phyloP scores from a whole-genome alignment of 2,797 vertebrate genomes.

The Poeciliopsis gracilis region DNA sequence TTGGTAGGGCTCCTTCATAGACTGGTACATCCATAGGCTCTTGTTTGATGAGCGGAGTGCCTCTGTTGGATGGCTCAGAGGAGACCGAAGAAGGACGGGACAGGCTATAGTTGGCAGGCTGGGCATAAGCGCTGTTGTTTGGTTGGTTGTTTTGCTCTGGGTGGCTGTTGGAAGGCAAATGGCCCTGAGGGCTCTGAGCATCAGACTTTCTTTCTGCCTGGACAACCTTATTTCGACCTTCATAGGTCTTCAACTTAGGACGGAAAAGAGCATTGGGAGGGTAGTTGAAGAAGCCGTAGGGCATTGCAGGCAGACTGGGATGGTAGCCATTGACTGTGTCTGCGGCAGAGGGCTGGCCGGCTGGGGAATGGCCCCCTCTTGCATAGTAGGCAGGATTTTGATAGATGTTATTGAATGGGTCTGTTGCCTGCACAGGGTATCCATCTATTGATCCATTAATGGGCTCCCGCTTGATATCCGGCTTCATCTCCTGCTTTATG shows the following conservation, averaged over 20 bases:
- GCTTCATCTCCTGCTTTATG: conserved; percentile 88
- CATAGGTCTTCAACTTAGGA: conserved; percentile 87
- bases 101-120: conserved; percentile 64
- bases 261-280: conserved; percentile 89
- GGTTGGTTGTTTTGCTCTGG: conserved; percentile 60
- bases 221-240: conserved; percentile 66
- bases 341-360: conserved; percentile 78
- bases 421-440: conserved; percentile 89
- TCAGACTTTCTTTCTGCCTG: conserved; percentile 88
- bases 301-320: conserved; percentile 87
- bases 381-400: conserved; percentile 95
- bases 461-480: conserved; percentile 81
- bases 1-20: conserved; percentile 62
- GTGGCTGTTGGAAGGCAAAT: conserved; percentile 73
- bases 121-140: conserved; percentile 58
- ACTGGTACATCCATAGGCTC: conserved; percentile 87
- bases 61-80: conserved; percentile 72
- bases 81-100: conserved; percentile 71
- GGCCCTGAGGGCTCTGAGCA: conserved; percentile 84
- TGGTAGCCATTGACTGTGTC: conserved; percentile 90
- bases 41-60: conserved; percentile 88
- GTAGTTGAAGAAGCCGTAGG: conserved; percentile 91
- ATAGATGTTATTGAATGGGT: conserved; percentile 91
- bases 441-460: conserved; percentile 91
- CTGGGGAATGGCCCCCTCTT: conserved; percentile 89